A percentile compares a stretch with the other conserved stretches of the same genome.
These are phyloP conservation scores for Lutraria rhynchaena DNA, from an alignment of 1,140 invertebrate genomes.

Conservation along the genomic window DNA sequence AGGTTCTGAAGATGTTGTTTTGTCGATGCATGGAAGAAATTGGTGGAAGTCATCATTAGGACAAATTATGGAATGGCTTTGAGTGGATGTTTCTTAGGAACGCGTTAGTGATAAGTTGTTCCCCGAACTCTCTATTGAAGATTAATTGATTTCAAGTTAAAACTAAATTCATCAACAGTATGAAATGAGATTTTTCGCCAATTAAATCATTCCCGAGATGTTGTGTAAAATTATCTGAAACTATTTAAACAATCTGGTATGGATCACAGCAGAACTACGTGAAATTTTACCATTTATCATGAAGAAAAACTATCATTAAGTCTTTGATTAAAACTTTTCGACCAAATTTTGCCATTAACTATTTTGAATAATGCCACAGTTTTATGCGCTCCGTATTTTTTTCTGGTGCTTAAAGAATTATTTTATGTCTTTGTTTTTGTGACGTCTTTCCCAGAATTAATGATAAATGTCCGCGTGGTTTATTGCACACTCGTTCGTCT, in stretches of 20 bases:
- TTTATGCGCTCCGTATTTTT: no score
- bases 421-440: no score
- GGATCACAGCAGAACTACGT: neutral
- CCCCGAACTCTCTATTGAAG: neutral
- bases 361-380: no score
- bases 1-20: constrained; percentile 31
- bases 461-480: no score
- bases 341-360: no score
- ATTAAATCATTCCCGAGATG: constrained; percentile 10
- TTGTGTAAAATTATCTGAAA: constrained; percentile 26
- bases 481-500: no score
- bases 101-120: constrained; percentile 4
- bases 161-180: constrained; percentile 36
- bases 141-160: constrained; percentile 30
- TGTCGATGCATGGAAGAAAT: constrained; percentile 33
- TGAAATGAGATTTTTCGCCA: constrained; percentile 8
- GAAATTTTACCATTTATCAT: no score
- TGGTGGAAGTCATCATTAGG: constrained; percentile 41
- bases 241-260: constrained; percentile 20
- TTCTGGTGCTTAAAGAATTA: no score
- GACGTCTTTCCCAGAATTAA: no score
- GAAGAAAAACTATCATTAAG: no score
- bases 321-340: no score
- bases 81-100: constrained; percentile 23
- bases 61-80: constrained; percentile 21